These are phyloP conservation scores for Cyanoramphus novaezelandiae DNA, from an alignment of 2,113 vertebrate species.

Conservation along the genomic window DNA sequence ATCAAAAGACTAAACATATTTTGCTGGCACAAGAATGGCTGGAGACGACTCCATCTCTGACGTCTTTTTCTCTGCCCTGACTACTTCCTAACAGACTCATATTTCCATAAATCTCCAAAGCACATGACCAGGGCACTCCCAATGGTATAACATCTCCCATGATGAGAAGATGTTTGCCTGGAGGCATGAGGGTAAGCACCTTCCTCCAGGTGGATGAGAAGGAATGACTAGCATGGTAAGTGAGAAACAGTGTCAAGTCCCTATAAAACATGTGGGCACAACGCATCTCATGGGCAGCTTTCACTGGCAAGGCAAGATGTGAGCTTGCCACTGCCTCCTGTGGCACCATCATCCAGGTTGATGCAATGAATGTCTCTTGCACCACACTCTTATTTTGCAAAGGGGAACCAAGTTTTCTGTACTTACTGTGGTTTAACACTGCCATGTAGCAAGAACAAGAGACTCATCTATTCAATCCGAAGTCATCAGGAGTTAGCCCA, in stretches of 20 bases:
- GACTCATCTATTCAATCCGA: neutral
- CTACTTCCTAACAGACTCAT: neutral
- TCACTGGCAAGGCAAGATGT: neutral
- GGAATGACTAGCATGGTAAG: accelerated
- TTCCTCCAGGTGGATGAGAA: neutral
- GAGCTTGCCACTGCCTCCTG: neutral
- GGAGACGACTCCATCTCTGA: neutral
- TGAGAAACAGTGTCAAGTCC: neutral
- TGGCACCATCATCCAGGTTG: accelerated
- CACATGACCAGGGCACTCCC: neutral
- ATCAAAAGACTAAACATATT: neutral
- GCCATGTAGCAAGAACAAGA: accelerated
- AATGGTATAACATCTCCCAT: neutral
- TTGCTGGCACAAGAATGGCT: neutral
- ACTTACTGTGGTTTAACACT: neutral
- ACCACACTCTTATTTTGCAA: neutral
- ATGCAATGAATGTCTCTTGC: neutral
- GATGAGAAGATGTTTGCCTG: neutral
- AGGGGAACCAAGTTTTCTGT: neutral
- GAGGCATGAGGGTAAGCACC: neutral
- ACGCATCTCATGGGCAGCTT: neutral
- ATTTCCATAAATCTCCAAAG: neutral
- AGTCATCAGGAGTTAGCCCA: neutral
- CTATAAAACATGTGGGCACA: neutral
- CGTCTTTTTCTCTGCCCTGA: neutral